Conservation (phyloP, 2,113 vertebrate genomes). For the Danionella cerebrum region DNA sequence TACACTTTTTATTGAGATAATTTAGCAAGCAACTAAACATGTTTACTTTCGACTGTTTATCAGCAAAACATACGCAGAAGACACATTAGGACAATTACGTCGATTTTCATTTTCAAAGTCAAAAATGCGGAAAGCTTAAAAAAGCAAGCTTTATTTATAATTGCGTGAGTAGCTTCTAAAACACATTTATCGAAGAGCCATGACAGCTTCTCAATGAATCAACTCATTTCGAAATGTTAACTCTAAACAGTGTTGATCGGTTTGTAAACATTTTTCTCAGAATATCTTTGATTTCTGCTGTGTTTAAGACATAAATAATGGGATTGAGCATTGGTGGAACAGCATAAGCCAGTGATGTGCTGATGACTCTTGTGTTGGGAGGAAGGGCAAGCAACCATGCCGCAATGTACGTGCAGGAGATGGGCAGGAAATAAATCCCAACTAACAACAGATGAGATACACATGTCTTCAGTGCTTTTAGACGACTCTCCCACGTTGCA, state of each 20-base stretch:
- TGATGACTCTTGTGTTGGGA: conserved; percentile 33
- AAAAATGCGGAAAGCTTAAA: too few species aligned
- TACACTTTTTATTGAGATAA: too few species aligned
- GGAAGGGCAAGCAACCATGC: background rate
- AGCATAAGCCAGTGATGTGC: conserved; percentile 16
- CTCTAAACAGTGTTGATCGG: background rate
- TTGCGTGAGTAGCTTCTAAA: too few species aligned
- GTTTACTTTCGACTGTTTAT: too few species aligned
- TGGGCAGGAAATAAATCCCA: conserved; percentile 19
- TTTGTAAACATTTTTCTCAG: conserved; percentile 24
- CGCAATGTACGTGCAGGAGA: background rate
- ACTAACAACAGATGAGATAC: conserved; percentile 29
- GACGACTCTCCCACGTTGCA: conserved; percentile 23
- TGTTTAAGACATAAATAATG: conserved; percentile 41
- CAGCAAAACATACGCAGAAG: too few species aligned
- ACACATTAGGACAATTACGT: too few species aligned
- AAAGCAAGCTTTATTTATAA: too few species aligned
- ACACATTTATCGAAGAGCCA: too few species aligned
- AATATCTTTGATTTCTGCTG: conserved; percentile 27
- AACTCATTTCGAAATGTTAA: background rate
- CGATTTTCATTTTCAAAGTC: too few species aligned
- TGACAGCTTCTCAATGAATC: too few species aligned
- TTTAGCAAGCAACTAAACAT: too few species aligned
- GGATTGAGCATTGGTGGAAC: conserved; percentile 40
- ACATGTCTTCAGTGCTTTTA: conserved; percentile 39